Evolutionary conservation across 2,797 vertebrate genomes (phyloP).

Genomic region (Sparus aurata): DNA sequence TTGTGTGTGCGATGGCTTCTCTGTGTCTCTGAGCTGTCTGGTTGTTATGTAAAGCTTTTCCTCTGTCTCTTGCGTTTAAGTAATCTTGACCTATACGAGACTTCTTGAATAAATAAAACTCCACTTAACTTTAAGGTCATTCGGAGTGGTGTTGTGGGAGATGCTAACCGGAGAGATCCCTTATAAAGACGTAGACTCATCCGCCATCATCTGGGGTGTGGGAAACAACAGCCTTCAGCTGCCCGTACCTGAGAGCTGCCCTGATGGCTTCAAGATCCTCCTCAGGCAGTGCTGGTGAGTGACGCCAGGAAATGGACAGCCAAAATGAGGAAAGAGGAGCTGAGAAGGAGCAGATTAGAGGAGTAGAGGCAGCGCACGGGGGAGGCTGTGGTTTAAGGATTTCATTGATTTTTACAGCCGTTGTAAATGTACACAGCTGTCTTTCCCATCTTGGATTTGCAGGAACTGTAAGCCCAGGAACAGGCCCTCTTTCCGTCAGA

Average conservation of each 20-base stretch:
- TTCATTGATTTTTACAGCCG: conserved; percentile 59
- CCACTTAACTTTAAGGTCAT: conserved; percentile 88
- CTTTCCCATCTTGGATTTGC: conserved; percentile 60
- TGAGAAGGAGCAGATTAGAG: conserved; percentile 16
- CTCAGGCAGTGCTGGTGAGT: conserved; percentile 97
- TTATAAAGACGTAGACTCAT: conserved; percentile 98
- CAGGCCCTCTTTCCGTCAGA: conserved; percentile 96
- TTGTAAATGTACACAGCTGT: conserved; percentile 56
- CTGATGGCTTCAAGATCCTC: conserved; percentile 97
- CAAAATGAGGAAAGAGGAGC: not conserved
- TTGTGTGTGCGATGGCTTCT: not conserved
- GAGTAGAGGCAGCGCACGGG: conserved; percentile 5
- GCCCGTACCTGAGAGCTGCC: conserved; percentile 95
- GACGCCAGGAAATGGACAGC: conserved; percentile 26
- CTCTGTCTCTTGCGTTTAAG: not conserved
- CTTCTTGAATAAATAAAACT: conserved; percentile 20
- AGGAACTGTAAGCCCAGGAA: conserved; percentile 98
- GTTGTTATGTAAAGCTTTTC: not conserved
- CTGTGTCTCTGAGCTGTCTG: not conserved
- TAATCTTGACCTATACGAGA: conserved; percentile 7
- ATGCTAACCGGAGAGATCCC: conserved; percentile 96
- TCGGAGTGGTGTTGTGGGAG: conserved; percentile 98
- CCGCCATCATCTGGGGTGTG: conserved; percentile 98
- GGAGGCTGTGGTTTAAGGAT: conserved; percentile 34
- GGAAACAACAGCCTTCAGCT: conserved; percentile 98